Evolutionary conservation across 2,113 vertebrate species (phyloP), one percentile per base, ranked within the genome.

Genomic region (Limnothrissa miodon): DNA sequence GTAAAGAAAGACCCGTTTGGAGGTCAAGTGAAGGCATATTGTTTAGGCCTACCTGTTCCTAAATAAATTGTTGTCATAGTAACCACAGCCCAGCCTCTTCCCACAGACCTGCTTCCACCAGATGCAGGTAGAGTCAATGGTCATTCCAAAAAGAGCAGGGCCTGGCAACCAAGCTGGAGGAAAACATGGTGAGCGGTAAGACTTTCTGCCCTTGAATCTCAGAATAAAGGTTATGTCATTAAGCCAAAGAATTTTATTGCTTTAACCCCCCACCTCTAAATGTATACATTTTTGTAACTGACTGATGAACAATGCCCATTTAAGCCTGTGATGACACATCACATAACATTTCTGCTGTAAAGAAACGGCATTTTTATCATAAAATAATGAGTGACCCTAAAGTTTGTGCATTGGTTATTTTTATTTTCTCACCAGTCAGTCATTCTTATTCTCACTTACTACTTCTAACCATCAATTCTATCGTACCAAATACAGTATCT

Each of bases 101-200:
- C 88, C 92, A 83, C 97, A 99, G 33, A 94, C 85, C 0, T 0
- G 83, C 82, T 84, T 96, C 97, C 97, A 99, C 93, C 93, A 89
- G 90, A 98, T 92, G 84, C 98, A 99, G 11, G 97, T 93, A 2
- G 95, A 93, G 84, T 99, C 98, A 0, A 99, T 99, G 90, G 94
- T 92, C 39, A 94, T 94, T 82, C 98, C 98, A 0, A 97, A 99
- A 59, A 99, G 79, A 62, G 96, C 94, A 0, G 98, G 98, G 39
- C 96, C 94, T 0, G 98, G 97, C 23, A 99, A 87, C 97, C 97
- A 99, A 66, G 97, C 98, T 99, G 88, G 42, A 0, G 10, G 1
- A 11, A 74, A 4, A 36, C n/a, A 62, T 4, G 59, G 29, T 4
- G 2, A 74, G 66, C 5, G 33, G 33, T 10, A 6, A 48, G 11